Evolutionary conservation across 2,113 vertebrate species (phyloP), one percentile per base, ranked within the genome.

Genomic region (Crypturellus undulatus): DNA sequence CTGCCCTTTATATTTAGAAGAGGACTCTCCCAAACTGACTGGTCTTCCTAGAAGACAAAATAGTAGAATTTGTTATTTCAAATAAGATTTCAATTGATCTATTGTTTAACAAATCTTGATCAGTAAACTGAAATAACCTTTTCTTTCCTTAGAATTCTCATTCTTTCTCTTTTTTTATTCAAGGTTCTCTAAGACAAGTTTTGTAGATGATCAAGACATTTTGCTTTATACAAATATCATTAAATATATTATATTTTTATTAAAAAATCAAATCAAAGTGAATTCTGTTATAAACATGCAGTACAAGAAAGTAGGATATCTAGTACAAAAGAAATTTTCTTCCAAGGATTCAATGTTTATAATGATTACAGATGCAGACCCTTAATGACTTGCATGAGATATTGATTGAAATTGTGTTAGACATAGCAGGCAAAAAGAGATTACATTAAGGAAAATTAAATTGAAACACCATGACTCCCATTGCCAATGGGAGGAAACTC

Each of bases 361-460:
- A 84, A 6, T 68, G 6, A 34, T 68, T 91, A 65, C 20, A 82
- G 25, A 28, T 43, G 38, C 10, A 22, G 54, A 47, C 14, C 78
- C 20, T 40, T 76, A 84, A 91, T 82, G 8, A 89, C 25, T 76
- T 94, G 19, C 43, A 85, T 43, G 43, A 49, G 43, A 72, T 92
- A 91, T 82, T 87, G 67, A 91, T 82, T 93, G 63, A 92, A 92
- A 94, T 77, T 91, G 32, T 49, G 25, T 84, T 79, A 85, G 84
- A 89, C 28, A 43, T 69, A 89, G 28, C 75, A 79, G 20, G 36
- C 22, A 49, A 85, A 89, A 87, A 18, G 0, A 0, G 1, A 87
- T 84, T 84, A 56, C 49, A 43, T 82, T 89, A 84, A 54, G 82
- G 59, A 84, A 95, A 96, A 91, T 91, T 59, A 79, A 93, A 92